These are phyloP conservation scores for Trissolcus basalis DNA, from an alignment of 1,140 invertebrate genomes.

Conservation along the genomic window DNA sequence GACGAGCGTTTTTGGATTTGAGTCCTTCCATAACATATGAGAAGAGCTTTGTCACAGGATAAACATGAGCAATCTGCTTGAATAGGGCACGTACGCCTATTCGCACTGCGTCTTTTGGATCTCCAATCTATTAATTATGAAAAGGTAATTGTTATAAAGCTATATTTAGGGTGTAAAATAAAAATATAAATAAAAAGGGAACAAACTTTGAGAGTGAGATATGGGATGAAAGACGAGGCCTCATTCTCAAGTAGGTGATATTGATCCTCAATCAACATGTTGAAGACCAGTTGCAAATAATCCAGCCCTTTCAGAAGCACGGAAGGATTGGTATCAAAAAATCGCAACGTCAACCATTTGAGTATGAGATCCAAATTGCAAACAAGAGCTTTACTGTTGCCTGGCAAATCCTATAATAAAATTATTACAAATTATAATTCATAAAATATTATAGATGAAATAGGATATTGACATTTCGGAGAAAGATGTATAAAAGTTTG, in stretches of 20 bases:
- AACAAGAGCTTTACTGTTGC: constrained; percentile 86
- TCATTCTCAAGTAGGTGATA: constrained; percentile 94
- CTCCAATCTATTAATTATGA: constrained; percentile 84
- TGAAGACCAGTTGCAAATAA: constrained; percentile 90
- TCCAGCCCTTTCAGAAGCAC: constrained; percentile 96
- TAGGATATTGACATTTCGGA: no score
- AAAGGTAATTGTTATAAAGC: constrained; percentile 17
- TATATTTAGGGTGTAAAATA: no score
- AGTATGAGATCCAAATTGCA: constrained; percentile 96
- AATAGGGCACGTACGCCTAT: constrained; percentile 91
- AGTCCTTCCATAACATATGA: constrained; percentile 94
- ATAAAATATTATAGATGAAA: no score
- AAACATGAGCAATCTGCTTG: constrained; percentile 89
- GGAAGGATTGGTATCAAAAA: constrained; percentile 99
- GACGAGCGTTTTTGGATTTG: constrained; percentile 97
- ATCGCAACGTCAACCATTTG: constrained; percentile 96
- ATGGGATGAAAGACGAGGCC: constrained; percentile 95
- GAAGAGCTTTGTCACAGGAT: constrained; percentile 93
- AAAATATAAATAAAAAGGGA: no score
- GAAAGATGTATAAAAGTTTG: no score
- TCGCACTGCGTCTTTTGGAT: constrained; percentile 95
- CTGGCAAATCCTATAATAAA: constrained; percentile 80
- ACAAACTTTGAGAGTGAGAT: constrained; percentile 90
- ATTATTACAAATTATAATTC: background rate
- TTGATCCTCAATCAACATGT: constrained; percentile 84